Percentiles rank a stretch among this genome's conserved stretches.
Evolutionary conservation across 1,140 invertebrate species (phyloP).

Genomic region (Pogonus chalceus): DNA sequence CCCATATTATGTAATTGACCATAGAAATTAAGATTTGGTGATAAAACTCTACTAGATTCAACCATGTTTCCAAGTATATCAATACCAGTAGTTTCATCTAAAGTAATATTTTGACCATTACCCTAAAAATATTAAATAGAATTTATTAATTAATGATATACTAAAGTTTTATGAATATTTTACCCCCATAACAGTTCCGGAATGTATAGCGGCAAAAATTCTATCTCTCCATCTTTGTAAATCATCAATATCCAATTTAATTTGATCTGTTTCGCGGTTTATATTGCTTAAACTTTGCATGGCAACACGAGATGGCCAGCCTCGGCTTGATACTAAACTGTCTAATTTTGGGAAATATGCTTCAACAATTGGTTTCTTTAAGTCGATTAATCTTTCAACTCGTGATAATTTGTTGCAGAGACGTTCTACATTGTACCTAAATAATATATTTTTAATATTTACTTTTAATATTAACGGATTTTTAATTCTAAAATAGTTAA

Average conservation of each 20-base stretch:
- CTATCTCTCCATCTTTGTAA: slow-evolving; percentile 64
- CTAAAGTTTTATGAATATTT: slow-evolving; percentile 18
- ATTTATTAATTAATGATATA: background rate
- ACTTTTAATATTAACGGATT: no score
- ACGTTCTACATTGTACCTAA: slow-evolving; percentile 62
- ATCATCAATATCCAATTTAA: slow-evolving; percentile 54
- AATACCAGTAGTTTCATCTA: slow-evolving; percentile 62
- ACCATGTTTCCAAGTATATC: slow-evolving; percentile 72
- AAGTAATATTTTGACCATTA: slow-evolving; percentile 39
- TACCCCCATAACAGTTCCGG: slow-evolving; percentile 45
- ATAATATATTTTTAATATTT: no score
- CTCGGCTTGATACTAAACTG: slow-evolving; percentile 49
- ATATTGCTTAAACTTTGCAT: slow-evolving; percentile 51
- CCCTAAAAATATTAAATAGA: slow-evolving; percentile 24
- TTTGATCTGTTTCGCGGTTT: slow-evolving; percentile 54
- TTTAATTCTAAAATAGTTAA: no score
- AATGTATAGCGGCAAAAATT: slow-evolving; percentile 61
- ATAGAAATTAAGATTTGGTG: slow-evolving; percentile 56
- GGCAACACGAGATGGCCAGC: slow-evolving; percentile 51
- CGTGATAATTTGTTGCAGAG: slow-evolving; percentile 49
- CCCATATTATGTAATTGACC: slow-evolving; percentile 69
- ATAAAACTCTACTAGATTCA: slow-evolving; percentile 57
- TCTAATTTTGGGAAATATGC: slow-evolving; percentile 67
- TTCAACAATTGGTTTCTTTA: slow-evolving; percentile 50
- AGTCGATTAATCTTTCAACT: slow-evolving; percentile 47